Evolutionary conservation across 2,113 vertebrate genomes (phyloP).

Genomic region (Sebastes schlegelii): DNA sequence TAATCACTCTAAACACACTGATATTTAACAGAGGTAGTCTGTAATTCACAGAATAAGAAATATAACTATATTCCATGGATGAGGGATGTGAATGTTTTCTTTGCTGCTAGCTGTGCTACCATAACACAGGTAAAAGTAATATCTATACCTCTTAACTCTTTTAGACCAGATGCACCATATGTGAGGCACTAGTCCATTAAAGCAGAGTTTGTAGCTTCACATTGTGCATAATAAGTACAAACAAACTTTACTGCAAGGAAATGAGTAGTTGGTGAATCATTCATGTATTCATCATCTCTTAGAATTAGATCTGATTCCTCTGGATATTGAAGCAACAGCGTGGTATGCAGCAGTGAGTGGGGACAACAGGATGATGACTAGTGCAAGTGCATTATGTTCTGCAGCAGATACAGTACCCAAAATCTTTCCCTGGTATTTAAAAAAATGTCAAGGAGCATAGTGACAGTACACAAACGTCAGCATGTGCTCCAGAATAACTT

Average conservation of each 20-base stretch:
- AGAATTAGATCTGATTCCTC: neutral
- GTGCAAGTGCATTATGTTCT: neutral
- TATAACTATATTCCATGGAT: neutral
- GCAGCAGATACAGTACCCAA: neutral
- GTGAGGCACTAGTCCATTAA: too few species aligned
- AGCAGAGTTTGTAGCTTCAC: neutral
- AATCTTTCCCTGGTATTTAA: neutral
- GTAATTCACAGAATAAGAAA: neutral
- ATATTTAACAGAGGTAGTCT: neutral
- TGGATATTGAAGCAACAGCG: neutral
- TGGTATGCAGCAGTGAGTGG: neutral
- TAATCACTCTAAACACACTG: neutral
- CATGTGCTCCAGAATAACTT: neutral
- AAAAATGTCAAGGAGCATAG: neutral
- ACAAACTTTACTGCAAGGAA: neutral
- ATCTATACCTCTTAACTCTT: too few species aligned
- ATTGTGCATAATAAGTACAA: neutral
- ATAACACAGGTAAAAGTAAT: neutral
- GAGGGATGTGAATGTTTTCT: neutral
- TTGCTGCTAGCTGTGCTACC: neutral
- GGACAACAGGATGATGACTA: neutral
- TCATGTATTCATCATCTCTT: neutral
- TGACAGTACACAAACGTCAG: neutral
- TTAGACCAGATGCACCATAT: too few species aligned
- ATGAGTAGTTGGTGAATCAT: neutral